phyloP scores from a whole-genome alignment of 2,888 invertebrate species.

The Cephus nigrinus region DNA sequence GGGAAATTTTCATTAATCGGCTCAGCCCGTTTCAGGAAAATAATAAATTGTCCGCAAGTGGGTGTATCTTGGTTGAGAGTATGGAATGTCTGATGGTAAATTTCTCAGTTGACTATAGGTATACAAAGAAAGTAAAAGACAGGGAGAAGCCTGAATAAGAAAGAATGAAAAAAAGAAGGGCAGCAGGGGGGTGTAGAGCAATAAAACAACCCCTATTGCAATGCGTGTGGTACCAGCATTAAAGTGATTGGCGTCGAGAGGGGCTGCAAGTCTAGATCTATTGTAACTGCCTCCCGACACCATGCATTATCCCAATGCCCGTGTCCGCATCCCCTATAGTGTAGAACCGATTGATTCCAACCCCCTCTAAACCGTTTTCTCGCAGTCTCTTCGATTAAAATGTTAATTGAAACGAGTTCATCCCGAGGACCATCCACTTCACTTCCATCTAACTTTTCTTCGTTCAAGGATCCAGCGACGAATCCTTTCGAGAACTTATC shows the following conservation, averaged over 20 bases:
- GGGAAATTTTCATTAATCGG: background rate
- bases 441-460: background rate
- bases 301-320: slow-evolving; percentile 15
- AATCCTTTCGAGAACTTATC: background rate
- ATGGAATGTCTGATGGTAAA: background rate
- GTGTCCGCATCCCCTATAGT: background rate
- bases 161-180: background rate
- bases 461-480: background rate
- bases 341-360: background rate
- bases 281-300: slow-evolving; percentile 25
- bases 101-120: background rate
- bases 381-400: background rate
- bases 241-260: slow-evolving; percentile 29
- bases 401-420: background rate
- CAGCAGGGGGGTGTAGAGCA: background rate
- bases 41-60: background rate
- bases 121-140: background rate
- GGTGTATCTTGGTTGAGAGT: background rate
- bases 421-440: background rate
- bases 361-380: background rate
- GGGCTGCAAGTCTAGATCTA: slow-evolving; percentile 26
- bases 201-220: slow-evolving; percentile 8
- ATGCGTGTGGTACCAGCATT: slow-evolving; percentile 33
- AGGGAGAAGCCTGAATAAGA: background rate
- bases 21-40: background rate